Evolutionary conservation across 2,797 vertebrate species (phyloP), one percentile per base, ranked within the genome.

Genomic region (Gadopsis marmoratus): DNA sequence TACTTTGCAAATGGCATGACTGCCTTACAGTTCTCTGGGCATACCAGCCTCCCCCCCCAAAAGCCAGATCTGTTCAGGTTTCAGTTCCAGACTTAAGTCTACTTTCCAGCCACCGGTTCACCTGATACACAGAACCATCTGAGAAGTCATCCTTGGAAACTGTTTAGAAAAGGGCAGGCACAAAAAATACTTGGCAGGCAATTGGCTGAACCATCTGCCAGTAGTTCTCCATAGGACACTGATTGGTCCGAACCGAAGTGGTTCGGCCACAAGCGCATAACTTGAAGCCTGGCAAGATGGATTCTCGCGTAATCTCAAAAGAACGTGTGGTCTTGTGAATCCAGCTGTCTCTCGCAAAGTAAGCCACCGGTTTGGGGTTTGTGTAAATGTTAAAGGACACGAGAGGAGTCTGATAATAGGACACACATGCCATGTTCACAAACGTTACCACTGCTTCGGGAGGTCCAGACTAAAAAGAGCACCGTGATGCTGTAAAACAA

Each of bases 401-500:
- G 54, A 43, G 21, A 35, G 13, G 26, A 73, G 54, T 50, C 37
- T 59, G 43, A 53, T 60, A 37, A 66, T 23, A 37, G 47, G 26
- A 23, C 43, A 41, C 33, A 39, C 43, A n/a, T 2, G 16, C n/a
- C 39, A n/a, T 58, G 10, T 37, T 48, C 53, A 65, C 31, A 50
- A 7, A 45, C 2, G 23, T 65, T 65, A 23, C 2, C 19, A 4
- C 41, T 51, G 54, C 29, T 16, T 21, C 7, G 2, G 29, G 1
- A 13, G 2, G 2, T 59, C 10, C 3, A 53, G 8, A 29, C 2
- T 4, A 9, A 51, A 63, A 86, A 51, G 19, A 33, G 37, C 59
- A 19, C 12, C 26, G 63, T 58, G 41, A 19, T 74, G 10, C 33
- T 48, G 51, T 78, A 51, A 66, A 82, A 80, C 71, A 60, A 73